Base-by-base conservation (phyloP, 2,797 vertebrate species). In the Halcyon chelicuti region DNA sequence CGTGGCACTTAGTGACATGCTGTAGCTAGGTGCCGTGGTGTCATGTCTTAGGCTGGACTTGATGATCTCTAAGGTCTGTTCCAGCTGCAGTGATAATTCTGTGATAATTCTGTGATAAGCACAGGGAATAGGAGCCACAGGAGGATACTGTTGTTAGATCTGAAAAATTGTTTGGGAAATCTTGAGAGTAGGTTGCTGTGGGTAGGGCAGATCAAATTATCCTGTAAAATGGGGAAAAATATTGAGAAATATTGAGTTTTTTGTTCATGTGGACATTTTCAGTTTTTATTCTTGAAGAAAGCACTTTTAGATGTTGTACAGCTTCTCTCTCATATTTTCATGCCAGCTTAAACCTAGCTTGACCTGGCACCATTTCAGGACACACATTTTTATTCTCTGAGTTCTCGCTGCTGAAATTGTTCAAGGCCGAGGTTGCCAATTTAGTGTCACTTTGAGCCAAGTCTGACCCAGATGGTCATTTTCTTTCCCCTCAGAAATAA, bases 351-450 rank as follows among this genome's bases (percentile, higher is more conserved):
- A 90, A 54, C n/a, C 61, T 77, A 55, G 37, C 49, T 79, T 93
- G 78, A 72, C 61, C 63, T 91, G 88, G 90, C 90, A 65, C 31
- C 7, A 3, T 85, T 89, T 93, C 88, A 92, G 86, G 52, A 40
- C 74, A 71, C 2, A 5, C 47, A 68, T 86, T 95, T 96, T 93
- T 92, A 61, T 96, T 92, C 66, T 88, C 78, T 54, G 67, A 92
- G 57, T 79, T 91, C 85, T 78, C 2, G 0, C 68, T 91, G 72
- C 86, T 94, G 92, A 84, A 89, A 52, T 54, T 83, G 49, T 61
- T 77, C 31, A 52, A 23, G 57, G n/a, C 29, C 65, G 72, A 81
- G 42, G n/a, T 40, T 96, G 71, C 88, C 86, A 89, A 47, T 58
- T 92, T 42, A 57, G 25, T 80, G 75, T 77, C 60, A 29, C 61